These are phyloP conservation scores for Mya arenaria DNA, from an alignment of 1,140 invertebrate species.

Conservation along the genomic window DNA sequence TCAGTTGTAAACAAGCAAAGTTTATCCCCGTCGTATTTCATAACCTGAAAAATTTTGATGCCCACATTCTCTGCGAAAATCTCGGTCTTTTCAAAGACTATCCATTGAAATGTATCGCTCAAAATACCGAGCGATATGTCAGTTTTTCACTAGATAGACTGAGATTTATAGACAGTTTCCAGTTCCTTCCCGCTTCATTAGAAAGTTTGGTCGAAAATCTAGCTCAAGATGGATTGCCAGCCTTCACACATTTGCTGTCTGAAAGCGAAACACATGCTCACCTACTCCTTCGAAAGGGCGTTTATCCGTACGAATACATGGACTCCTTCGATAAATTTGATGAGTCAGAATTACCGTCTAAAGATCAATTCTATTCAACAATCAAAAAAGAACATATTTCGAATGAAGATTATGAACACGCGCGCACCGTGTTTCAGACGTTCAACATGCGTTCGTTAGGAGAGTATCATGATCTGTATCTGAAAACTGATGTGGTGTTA, in stretches of 20 bases:
- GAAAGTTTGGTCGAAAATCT: conserved; percentile 36
- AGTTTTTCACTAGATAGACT: conserved; percentile 50
- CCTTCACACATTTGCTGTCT: conserved; percentile 28
- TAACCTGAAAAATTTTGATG: conserved; percentile 79
- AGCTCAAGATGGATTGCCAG: conserved; percentile 15
- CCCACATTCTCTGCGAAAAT: conserved; percentile 74
- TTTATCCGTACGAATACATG: conserved; percentile 55
- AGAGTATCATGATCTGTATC: conserved; percentile 55
- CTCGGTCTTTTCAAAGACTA: conserved; percentile 64
- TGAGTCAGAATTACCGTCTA: conserved; percentile 14
- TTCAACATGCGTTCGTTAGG: conserved; percentile 18
- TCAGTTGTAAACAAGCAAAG: conserved; percentile 35
- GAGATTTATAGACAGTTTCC: conserved; percentile 48
- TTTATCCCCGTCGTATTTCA: conserved; percentile 79
- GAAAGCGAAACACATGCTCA: conserved; percentile 8
- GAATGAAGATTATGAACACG: conserved; percentile 52
- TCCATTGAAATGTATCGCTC: conserved; percentile 74
- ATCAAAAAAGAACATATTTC: conserved; percentile 22
- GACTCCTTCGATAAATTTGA: conserved; percentile 30
- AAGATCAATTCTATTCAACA: conserved; percentile 25
- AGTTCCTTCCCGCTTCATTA: conserved; percentile 37
- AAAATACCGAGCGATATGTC: conserved; percentile 77
- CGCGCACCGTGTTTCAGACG: conserved; percentile 39
- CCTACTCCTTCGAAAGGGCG: conserved; percentile 40
- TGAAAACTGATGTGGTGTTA: conserved; percentile 55